phyloP scores from a whole-genome alignment of 2,797 vertebrate species.

The Bradypodion pumilum region DNA sequence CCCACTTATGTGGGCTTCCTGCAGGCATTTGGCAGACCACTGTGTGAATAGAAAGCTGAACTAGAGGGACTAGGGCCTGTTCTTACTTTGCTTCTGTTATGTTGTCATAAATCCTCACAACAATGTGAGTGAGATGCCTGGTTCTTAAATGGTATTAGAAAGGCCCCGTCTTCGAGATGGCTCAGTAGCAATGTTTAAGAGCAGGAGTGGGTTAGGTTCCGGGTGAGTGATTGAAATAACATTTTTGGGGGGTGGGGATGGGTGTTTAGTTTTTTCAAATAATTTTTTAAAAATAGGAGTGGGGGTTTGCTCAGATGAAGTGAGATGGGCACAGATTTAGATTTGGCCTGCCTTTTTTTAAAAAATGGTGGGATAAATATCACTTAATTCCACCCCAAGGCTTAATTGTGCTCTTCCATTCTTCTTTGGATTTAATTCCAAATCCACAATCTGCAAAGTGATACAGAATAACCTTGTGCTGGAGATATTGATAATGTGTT shows the following conservation, averaged over 20 bases:
- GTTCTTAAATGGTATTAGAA: neutral
- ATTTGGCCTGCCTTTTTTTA: neutral
- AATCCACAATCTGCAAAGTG: conserved; percentile 50
- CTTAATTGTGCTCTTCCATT: conserved; percentile 47
- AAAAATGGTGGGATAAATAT: neutral
- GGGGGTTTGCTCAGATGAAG: too few relatives aligned
- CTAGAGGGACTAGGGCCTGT: neutral
- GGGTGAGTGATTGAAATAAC: too few relatives aligned
- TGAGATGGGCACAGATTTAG: neutral
- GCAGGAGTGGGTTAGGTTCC: too few relatives aligned
- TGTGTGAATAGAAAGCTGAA: neutral
- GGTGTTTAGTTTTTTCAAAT: too few relatives aligned
- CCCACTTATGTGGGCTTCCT: neutral
- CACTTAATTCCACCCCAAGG: too few relatives aligned
- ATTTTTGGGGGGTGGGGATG: too few relatives aligned
- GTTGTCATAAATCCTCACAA: neutral
- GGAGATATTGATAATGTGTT: conserved; percentile 48
- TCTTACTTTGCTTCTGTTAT: neutral
- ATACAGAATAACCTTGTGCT: conserved; percentile 42
- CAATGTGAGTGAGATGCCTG: neutral
- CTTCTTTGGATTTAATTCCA: conserved; percentile 52
- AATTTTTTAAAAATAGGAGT: too few relatives aligned
- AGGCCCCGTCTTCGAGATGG: neutral
- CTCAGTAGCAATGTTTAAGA: neutral
- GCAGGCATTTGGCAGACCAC: neutral